Percentiles rank a stretch among this genome's conserved stretches.
Conservation (phyloP, 2,113 vertebrate species). For the Bos indicus region DNA sequence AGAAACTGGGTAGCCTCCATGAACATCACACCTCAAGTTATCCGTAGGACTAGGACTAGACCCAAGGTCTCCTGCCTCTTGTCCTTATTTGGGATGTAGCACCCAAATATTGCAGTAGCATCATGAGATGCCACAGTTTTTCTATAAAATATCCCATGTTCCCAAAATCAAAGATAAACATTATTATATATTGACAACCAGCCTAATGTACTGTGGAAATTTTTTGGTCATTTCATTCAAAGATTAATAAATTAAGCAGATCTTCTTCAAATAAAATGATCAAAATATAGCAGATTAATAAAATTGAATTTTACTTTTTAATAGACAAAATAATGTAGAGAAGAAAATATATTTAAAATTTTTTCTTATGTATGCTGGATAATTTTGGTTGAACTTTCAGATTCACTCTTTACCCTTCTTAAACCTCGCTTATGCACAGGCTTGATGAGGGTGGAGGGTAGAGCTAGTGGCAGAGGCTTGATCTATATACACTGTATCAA, state of each 20-base stretch:
- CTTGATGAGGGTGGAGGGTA: accelerated
- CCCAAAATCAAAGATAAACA: neutral
- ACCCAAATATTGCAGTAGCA: neutral
- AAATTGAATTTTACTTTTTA: neutral
- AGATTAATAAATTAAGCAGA: neutral
- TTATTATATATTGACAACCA: neutral
- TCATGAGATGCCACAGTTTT: neutral
- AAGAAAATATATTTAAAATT: neutral
- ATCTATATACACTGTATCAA: neutral
- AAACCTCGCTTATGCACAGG: neutral
- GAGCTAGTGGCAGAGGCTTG: neutral
- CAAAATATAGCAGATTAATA: neutral
- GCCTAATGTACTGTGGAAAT: neutral
- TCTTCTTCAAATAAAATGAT: neutral
- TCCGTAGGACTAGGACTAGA: neutral
- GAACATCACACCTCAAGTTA: neutral
- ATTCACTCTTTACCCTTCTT: neutral
- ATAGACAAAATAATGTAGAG: neutral
- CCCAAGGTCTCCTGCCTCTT: neutral
- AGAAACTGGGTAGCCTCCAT: neutral
- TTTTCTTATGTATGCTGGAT: neutral
- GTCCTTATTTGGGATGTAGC: neutral
- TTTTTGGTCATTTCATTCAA: neutral
- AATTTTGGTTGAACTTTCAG: neutral
- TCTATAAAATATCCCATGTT: neutral